Evolutionary conservation across 2,797 vertebrate genomes (phyloP).

Genomic region (Thamnophis elegans): DNA sequence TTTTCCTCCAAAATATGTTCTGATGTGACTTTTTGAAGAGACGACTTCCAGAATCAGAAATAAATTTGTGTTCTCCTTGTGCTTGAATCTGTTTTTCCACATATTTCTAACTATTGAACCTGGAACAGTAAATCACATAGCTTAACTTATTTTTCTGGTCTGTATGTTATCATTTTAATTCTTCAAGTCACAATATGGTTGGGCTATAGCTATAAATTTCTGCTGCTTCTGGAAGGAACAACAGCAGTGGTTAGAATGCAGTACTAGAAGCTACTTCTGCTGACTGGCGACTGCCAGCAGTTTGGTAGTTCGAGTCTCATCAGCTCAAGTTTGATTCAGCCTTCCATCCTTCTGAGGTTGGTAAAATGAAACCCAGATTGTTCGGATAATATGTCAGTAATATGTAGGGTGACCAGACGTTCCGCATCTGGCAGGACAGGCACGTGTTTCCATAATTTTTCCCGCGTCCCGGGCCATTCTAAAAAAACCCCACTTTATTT

Average conservation of each 20-base stretch:
- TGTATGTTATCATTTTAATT: background rate
- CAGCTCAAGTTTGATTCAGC: background rate
- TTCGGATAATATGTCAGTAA: too few species aligned
- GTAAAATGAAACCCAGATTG: background rate
- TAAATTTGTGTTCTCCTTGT: background rate
- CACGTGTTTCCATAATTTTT: too few species aligned
- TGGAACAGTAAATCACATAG: background rate
- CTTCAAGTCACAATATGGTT: background rate
- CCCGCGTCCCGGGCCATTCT: too few species aligned
- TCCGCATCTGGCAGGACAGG: too few species aligned
- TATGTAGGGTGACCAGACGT: too few species aligned
- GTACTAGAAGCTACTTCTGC: background rate
- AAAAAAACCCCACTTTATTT: too few species aligned
- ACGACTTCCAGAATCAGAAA: background rate
- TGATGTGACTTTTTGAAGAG: background rate
- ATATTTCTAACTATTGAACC: background rate
- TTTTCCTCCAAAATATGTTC: background rate
- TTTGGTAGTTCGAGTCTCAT: background rate
- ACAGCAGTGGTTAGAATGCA: background rate
- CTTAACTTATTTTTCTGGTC: background rate
- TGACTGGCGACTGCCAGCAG: background rate
- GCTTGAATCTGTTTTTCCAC: background rate
- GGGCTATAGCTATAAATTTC: background rate
- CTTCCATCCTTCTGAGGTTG: background rate
- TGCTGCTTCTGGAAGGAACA: background rate